These are phyloP conservation scores for Anthrax anthrax DNA, from an alignment of 2,888 invertebrate species.

Conservation along the genomic window DNA sequence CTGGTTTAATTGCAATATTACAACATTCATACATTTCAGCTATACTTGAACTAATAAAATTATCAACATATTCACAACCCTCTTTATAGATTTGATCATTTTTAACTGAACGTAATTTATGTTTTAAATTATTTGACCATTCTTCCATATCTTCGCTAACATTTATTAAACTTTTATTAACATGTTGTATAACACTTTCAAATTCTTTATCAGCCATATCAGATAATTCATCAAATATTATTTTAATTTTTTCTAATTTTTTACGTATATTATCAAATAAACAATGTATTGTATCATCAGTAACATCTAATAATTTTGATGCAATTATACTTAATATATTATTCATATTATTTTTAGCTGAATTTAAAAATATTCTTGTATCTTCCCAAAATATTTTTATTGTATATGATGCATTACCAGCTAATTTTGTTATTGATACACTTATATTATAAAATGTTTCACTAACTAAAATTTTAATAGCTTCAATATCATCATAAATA, in stretches of 20 bases:
- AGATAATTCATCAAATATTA: slow-evolving; percentile 11
- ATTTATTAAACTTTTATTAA: slow-evolving; percentile 21
- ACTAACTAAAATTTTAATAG: neutral
- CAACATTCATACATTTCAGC: slow-evolving; percentile 20
- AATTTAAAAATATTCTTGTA: neutral
- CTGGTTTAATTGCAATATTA: slow-evolving; percentile 20
- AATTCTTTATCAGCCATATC: slow-evolving; percentile 17
- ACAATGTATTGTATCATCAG: slow-evolving; percentile 12
- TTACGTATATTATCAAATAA: slow-evolving; percentile 12
- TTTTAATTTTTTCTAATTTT: slow-evolving; percentile 13
- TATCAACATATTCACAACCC: slow-evolving; percentile 19
- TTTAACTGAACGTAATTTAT: slow-evolving; percentile 16
- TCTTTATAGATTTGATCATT: slow-evolving; percentile 16
- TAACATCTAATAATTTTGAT: slow-evolving; percentile 12
- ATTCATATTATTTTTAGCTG: neutral
- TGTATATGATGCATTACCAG: neutral
- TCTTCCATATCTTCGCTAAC: slow-evolving; percentile 17
- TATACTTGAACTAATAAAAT: slow-evolving; percentile 17
- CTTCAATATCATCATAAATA: neutral
- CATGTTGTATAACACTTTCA: slow-evolving; percentile 15
- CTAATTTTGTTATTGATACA: neutral
- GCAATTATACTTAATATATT: slow-evolving; percentile 6
- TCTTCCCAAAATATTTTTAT: neutral
- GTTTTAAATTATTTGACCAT: slow-evolving; percentile 18
- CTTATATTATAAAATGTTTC: slow-evolving; percentile 2